A percentile compares a stretch with the other conserved stretches of the same genome.
Conservation (phyloP, 2,888 invertebrate genomes). For the Emmelina monodactyla region DNA sequence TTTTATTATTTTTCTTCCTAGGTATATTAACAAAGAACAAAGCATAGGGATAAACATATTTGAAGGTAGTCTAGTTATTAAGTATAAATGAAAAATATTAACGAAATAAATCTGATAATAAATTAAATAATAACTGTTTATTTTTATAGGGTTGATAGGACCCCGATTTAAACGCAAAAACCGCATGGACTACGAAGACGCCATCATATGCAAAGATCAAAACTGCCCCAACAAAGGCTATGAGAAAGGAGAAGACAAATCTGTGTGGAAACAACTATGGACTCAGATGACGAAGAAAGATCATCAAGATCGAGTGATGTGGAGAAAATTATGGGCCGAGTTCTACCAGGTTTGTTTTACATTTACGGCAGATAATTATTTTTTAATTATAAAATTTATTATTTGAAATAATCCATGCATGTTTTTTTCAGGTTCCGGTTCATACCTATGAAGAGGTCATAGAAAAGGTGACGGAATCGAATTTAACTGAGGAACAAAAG, state of each 20-base stretch:
- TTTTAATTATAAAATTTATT: background rate
- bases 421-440: constrained; percentile 36
- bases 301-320: constrained; percentile 38
- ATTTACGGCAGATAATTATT: background rate
- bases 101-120: background rate
- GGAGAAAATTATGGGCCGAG: constrained; percentile 50
- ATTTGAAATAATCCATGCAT: too few species aligned
- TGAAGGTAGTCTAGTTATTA: background rate
- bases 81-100: background rate
- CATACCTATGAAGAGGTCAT: constrained; percentile 38
- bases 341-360: constrained; percentile 39
- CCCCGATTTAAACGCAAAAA: constrained; percentile 56
- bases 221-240: constrained; percentile 59
- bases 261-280: constrained; percentile 44
- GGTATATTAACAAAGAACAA: background rate
- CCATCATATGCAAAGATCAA: constrained; percentile 60
- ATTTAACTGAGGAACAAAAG: constrained; percentile 25
- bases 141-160: constrained; percentile 48
- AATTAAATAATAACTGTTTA: background rate
- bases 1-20: too few species aligned
- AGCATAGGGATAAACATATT: too few species aligned
- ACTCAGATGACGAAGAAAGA: constrained; percentile 48
- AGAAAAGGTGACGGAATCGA: constrained; percentile 28
- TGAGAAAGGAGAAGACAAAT: constrained; percentile 43
- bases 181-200: constrained; percentile 70